These are phyloP conservation scores for Aphyosemion australe DNA, from an alignment of 2,113 vertebrate species.

Conservation along the genomic window DNA sequence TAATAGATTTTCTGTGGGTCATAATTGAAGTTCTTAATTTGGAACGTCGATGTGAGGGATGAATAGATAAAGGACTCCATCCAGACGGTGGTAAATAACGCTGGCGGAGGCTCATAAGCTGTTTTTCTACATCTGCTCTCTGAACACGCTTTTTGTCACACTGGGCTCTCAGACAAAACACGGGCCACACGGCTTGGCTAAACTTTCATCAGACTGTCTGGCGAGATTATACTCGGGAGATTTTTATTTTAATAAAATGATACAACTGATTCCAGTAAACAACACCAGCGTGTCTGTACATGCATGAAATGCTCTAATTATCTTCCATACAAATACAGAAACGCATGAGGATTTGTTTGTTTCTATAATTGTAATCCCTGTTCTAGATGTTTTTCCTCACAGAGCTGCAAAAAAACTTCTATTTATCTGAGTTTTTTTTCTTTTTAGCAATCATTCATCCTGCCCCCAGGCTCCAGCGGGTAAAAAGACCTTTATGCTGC, in stretches of 20 bases:
- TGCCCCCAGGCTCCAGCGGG: no score
- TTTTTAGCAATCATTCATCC: no score
- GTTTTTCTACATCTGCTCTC: constrained; percentile 5
- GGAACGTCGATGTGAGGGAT: constrained; percentile 29
- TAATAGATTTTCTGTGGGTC: constrained; percentile 8
- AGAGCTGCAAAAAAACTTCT: no score
- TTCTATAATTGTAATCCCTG: no score
- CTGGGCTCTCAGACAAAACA: not conserved
- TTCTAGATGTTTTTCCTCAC: no score
- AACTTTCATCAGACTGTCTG: not conserved
- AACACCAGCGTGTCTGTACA: constrained; percentile 22
- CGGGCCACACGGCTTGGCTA: not conserved
- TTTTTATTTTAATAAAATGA: constrained; percentile 1
- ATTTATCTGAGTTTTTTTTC: no score
- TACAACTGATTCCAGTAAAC: constrained; percentile 6
- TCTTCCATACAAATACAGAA: no score
- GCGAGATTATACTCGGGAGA: constrained; percentile 1
- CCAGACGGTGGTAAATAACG: not conserved
- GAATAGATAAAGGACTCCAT: constrained; percentile 10
- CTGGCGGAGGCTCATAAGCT: not conserved
- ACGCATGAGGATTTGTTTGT: no score
- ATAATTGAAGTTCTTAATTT: constrained; percentile 24
- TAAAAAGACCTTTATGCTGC: not conserved
- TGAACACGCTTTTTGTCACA: constrained; percentile 1
- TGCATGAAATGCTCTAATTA: not conserved